Evolutionary conservation across 2,797 vertebrate species (phyloP).

Genomic region (Phrynocephalus guinanensis): DNA sequence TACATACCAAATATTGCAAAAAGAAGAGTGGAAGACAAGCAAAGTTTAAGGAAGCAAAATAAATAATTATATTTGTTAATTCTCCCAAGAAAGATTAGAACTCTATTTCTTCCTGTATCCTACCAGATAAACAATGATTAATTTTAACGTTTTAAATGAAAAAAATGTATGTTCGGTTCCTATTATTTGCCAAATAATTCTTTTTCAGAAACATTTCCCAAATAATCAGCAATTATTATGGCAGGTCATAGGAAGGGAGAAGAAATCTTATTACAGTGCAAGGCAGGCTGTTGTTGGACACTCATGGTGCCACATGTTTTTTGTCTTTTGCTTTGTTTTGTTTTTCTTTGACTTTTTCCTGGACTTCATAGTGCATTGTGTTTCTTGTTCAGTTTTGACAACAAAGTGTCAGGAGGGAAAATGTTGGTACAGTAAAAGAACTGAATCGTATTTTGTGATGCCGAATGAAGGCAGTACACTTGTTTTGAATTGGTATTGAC

Average conservation of each 20-base stretch:
- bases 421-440: conserved; percentile 4
- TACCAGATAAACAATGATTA: background rate
- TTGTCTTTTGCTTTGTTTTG: too few species aligned
- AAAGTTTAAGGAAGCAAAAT: conserved; percentile 6
- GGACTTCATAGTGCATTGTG: background rate
- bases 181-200: too few species aligned
- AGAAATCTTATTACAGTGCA: background rate
- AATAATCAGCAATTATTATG: background rate
- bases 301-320: too few species aligned
- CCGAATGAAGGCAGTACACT: conserved; percentile 25
- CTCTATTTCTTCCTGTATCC: background rate
- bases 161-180: background rate
- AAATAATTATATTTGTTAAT: background rate
- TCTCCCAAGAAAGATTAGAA: background rate
- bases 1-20: background rate
- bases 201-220: background rate
- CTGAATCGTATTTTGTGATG: conserved; percentile 12
- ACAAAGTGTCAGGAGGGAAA: background rate
- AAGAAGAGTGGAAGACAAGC: background rate
- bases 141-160: background rate
- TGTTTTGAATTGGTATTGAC: conserved; percentile 40
- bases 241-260: too few species aligned
- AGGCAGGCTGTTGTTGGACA: background rate
- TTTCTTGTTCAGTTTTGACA: background rate
- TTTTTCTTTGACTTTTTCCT: too few species aligned